Evolutionary conservation across 2,888 invertebrate species (phyloP), one percentile per base, ranked within the genome.

Genomic region (Apodemia mormo): DNA sequence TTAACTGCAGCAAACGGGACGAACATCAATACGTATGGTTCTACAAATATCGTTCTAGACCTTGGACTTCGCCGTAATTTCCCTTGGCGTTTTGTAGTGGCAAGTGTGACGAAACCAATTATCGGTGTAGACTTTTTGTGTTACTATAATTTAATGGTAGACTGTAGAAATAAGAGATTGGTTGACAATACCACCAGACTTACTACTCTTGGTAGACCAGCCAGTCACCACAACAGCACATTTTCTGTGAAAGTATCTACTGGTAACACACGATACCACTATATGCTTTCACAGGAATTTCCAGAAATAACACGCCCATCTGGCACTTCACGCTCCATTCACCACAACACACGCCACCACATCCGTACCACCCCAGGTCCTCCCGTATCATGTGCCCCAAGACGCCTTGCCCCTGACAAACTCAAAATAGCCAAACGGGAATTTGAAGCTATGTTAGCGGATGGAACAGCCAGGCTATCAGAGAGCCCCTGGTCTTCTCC

Each of bases 81-180:
- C 29, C 29, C 37, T 64, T 72, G 45, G 72, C 70, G 72, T 4
- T 86, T 85, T 70, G 71, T 80, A 0, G 71, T 85, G 5, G 84
- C 83, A 0, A 81, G 84, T 54, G 80, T 83, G 0, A 70, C 80
- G 0, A 77, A 75, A 49, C 78, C 83, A 0, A 83, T 85, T 10
- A 82, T 83, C 37, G 80, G 81, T 1, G 81, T 76, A 2, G 81
- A 83, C 72, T 83, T 85, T 70, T 68, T 83, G 12, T 45, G 65
- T 0, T 74, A 78, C 67, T 83, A 75, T 69, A 76, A 76, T 12
- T 71, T 85, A 0, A 71, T 84, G 1, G 78, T 81, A 1, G 82
- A 84, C 58, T 40, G 80, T 5, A 69, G 73, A 2, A 74, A 79
- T 33, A 68, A 70, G 0, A 69, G 74, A 0, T 54, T 84, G 0